Conservation (phyloP, 2,888 invertebrate genomes). For the Protodeltote pygarga region DNA sequence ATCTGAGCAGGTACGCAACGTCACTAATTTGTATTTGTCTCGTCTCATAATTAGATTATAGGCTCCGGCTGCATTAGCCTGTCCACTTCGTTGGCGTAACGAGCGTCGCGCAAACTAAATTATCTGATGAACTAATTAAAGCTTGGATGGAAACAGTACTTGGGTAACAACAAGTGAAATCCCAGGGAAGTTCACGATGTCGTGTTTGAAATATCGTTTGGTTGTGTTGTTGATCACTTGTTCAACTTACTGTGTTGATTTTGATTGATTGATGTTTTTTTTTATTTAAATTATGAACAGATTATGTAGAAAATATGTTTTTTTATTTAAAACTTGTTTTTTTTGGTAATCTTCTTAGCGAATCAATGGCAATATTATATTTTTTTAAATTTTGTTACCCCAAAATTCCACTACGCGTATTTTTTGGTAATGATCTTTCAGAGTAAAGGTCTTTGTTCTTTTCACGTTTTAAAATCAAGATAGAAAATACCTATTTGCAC, state of each 20-base stretch:
- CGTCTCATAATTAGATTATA: slow-evolving; percentile 75
- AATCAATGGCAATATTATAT: no score
- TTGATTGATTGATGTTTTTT: slow-evolving; percentile 30
- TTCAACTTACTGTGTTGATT: slow-evolving; percentile 23
- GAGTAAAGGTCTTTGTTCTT: slow-evolving; percentile 6
- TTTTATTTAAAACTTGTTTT: no score
- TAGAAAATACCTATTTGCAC: slow-evolving; percentile 9
- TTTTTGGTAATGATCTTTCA: not conserved
- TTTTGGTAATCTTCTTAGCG: no score
- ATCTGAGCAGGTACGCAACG: slow-evolving; percentile 44
- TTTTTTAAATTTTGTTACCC: no score
- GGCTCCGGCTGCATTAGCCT: slow-evolving; percentile 73
- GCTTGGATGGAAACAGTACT: slow-evolving; percentile 63
- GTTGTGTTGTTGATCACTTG: slow-evolving; percentile 19
- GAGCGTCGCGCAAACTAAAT: slow-evolving; percentile 76
- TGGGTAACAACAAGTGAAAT: slow-evolving; percentile 64
- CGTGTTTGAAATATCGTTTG: slow-evolving; percentile 27
- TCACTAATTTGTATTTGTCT: slow-evolving; percentile 77
- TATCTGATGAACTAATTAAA: slow-evolving; percentile 80
- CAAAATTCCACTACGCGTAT: not conserved
- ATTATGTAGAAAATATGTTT: no score
- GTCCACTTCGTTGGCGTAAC: slow-evolving; percentile 74
- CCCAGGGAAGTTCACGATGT: slow-evolving; percentile 34
- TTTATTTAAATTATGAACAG: not conserved
- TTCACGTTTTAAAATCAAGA: slow-evolving; percentile 4